A percentile compares a stretch with the other conserved stretches of the same genome.
phyloP scores from a whole-genome alignment of 2,797 vertebrate species.

The Peromyscus melanophrys region DNA sequence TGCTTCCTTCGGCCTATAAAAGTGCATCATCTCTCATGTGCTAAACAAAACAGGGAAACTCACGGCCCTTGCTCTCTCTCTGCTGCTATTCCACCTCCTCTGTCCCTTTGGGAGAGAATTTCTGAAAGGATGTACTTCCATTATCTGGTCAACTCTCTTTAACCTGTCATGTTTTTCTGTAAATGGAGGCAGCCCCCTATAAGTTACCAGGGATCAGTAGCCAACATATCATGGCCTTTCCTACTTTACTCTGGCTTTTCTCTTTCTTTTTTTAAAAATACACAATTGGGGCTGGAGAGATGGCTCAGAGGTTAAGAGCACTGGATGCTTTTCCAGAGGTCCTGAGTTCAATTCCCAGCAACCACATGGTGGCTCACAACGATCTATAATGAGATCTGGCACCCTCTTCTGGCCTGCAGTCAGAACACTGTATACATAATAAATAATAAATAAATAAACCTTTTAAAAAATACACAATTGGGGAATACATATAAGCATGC shows the following conservation, averaged over 20 bases:
- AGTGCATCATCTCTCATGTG: background rate
- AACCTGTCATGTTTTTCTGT: background rate
- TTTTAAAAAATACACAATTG: background rate
- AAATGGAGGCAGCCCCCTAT: background rate
- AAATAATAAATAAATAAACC: too few species aligned
- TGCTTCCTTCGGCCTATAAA: background rate
- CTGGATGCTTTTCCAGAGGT: too few species aligned
- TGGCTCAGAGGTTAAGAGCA: too few species aligned
- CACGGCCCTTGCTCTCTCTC: background rate
- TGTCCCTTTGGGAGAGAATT: background rate
- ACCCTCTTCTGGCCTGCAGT: too few species aligned
- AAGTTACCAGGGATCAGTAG: background rate
- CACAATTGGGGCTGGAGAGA: too few species aligned
- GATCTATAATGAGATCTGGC: too few species aligned
- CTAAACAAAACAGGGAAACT: background rate
- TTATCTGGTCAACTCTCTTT: conserved; percentile 5
- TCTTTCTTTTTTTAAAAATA: background rate
- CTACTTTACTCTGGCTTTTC: background rate
- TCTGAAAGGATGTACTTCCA: background rate
- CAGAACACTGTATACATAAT: too few species aligned
- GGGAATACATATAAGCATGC: background rate
- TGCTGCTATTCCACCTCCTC: background rate
- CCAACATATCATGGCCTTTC: background rate
- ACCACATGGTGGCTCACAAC: too few species aligned
- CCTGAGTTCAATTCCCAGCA: too few species aligned